Evolutionary conservation across 2,113 vertebrate species (phyloP).

Genomic region (Tupaia chinensis): DNA sequence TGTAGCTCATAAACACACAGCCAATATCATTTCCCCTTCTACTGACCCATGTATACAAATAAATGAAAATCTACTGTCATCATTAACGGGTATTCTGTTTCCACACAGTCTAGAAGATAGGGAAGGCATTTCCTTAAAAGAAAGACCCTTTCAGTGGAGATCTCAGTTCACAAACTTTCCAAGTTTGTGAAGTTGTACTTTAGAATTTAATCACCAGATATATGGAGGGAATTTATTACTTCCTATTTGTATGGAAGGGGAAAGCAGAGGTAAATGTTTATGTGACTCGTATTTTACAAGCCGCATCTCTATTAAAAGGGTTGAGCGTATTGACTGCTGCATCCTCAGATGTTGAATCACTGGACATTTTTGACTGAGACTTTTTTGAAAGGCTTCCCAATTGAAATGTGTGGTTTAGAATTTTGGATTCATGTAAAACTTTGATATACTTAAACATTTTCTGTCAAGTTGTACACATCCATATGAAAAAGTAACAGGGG

Average conservation of each 20-base stretch:
- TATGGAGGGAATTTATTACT: constrained; percentile 28
- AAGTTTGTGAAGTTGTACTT: constrained; percentile 6
- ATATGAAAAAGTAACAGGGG: background rate
- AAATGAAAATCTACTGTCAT: constrained; percentile 48
- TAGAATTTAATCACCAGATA: constrained; percentile 18
- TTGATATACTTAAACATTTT: background rate
- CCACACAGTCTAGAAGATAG: background rate
- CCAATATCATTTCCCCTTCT: constrained; percentile 70
- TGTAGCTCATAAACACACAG: constrained; percentile 83
- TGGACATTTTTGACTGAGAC: background rate
- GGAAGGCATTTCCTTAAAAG: background rate
- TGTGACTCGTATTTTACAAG: constrained; percentile 18
- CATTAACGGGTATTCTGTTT: background rate
- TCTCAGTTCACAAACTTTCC: background rate
- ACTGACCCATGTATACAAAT: constrained; percentile 66
- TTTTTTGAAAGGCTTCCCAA: background rate
- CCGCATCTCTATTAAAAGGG: constrained; percentile 7
- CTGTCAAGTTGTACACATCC: background rate
- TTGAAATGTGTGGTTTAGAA: constrained; percentile 7
- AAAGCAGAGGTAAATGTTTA: constrained; percentile 59
- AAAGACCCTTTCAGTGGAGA: background rate
- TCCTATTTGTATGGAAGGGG: constrained; percentile 56
- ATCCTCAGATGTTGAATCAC: background rate
- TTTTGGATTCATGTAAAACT: background rate
- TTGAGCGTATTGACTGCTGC: background rate